Evolutionary conservation across 2,888 invertebrate genomes (phyloP).

Genomic region (Syrphus vitripennis): DNA sequence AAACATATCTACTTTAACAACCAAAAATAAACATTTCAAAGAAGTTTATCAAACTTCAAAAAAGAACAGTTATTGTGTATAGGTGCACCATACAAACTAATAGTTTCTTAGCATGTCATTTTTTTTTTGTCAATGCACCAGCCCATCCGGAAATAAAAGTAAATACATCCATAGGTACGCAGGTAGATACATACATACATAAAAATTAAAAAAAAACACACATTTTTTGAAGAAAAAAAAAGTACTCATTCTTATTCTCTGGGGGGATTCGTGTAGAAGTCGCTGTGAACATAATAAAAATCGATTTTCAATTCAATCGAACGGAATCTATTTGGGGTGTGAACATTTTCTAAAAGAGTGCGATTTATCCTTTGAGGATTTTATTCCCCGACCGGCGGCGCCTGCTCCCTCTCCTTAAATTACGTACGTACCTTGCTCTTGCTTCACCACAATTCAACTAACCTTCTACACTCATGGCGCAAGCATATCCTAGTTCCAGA

Average conservation of each 20-base stretch:
- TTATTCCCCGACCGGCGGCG: not conserved
- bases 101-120: not conserved
- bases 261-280: conserved; percentile 48
- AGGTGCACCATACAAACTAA: too few relatives aligned
- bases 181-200: not conserved
- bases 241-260: conserved; percentile 25
- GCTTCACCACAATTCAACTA: not conserved
- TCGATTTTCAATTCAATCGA: conserved; percentile 70
- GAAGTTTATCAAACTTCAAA: too few relatives aligned
- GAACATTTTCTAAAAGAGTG: conserved; percentile 61
- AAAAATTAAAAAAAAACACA: not conserved
- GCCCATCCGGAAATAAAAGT: not conserved
- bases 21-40: too few relatives aligned
- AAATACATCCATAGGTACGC: too few relatives aligned
- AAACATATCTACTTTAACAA: too few relatives aligned
- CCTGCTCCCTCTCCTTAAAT: not conserved
- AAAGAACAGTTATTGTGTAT: too few relatives aligned
- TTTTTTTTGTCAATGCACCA: not conserved
- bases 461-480: not conserved
- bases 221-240: not conserved
- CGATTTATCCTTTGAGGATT: conserved; percentile 67
- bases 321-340: conserved; percentile 68
- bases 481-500: not conserved
- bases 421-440: not conserved
- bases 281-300: conserved; percentile 68